These are phyloP conservation scores for Rhabdomys pumilio DNA, from an alignment of 2,797 vertebrate species.

Conservation along the genomic window DNA sequence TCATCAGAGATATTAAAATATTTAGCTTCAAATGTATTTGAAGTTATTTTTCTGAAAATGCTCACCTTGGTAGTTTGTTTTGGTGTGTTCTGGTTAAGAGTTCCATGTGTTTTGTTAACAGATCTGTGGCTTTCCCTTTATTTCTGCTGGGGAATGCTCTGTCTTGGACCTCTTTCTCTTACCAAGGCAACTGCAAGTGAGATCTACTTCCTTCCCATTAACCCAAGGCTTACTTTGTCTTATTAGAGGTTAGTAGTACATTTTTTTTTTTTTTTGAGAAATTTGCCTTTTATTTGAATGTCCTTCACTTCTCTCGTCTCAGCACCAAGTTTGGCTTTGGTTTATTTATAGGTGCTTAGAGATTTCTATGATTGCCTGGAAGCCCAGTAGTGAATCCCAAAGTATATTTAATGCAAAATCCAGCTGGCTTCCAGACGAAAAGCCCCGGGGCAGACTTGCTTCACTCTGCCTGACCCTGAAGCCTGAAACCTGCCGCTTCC, in stretches of 20 bases:
- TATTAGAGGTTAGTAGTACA: background rate
- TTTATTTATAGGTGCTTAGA: conserved; percentile 64
- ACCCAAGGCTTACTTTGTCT: background rate
- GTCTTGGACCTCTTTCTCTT: background rate
- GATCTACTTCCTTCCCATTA: background rate
- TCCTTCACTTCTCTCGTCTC: background rate
- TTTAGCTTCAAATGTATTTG: background rate
- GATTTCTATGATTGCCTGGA: conserved; percentile 62
- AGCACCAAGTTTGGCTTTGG: conserved; percentile 13
- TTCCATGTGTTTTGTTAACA: background rate
- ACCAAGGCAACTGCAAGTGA: conserved; percentile 14
- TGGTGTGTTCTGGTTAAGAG: background rate
- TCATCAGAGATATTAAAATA: background rate
- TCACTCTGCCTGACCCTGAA: conserved; percentile 30
- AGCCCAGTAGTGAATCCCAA: conserved; percentile 50
- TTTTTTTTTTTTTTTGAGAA: background rate
- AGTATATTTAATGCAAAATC: conserved; percentile 51
- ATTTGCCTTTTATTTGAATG: conserved; percentile 43
- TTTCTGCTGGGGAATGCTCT: background rate
- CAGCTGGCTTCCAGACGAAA: conserved; percentile 47
- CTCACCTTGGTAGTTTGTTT: background rate
- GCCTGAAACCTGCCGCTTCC: background rate
- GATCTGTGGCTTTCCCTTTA: conserved; percentile 5
- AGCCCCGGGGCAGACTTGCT: background rate
- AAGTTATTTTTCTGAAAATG: background rate